Evolutionary conservation across 2,113 vertebrate genomes (phyloP).

Genomic region (Sphaerodactylus townsendi): DNA sequence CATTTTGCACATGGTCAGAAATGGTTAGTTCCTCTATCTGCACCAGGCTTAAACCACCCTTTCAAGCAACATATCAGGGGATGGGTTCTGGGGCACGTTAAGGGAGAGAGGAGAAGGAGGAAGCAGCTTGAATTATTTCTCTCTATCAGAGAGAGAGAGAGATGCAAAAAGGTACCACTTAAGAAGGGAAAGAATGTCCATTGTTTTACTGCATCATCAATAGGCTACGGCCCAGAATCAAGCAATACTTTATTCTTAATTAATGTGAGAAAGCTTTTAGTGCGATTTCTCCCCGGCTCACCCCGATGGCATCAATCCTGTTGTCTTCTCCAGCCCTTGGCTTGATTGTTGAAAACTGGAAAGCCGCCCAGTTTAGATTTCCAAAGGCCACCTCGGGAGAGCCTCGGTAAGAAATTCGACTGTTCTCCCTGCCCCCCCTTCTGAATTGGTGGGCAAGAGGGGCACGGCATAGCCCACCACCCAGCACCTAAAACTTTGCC

Average conservation of each 20-base stretch:
- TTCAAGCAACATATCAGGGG: background rate
- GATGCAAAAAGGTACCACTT: background rate
- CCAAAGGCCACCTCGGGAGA: background rate
- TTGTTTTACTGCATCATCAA: slow-evolving; percentile 43
- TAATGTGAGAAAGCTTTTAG: slow-evolving; percentile 45
- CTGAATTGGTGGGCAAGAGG: background rate
- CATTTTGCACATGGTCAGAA: background rate
- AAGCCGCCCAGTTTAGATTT: slow-evolving; percentile 21
- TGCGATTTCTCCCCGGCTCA: slow-evolving; percentile 44
- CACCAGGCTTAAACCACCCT: background rate
- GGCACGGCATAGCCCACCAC: too few species aligned
- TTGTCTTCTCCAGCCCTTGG: background rate
- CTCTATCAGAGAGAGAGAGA: background rate
- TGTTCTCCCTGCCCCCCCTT: background rate
- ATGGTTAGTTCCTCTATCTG: background rate
- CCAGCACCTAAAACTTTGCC: too few species aligned
- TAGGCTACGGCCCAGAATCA: slow-evolving; percentile 6
- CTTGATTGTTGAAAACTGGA: slow-evolving; percentile 8
- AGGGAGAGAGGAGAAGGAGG: slow-evolving; percentile 8
- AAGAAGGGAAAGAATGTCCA: slow-evolving; percentile 1
- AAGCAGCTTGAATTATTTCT: background rate
- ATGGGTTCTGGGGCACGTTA: background rate
- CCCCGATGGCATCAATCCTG: background rate
- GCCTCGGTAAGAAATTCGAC: background rate
- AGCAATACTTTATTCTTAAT: slow-evolving; percentile 33